Base-by-base conservation (phyloP, 2,888 invertebrate genomes). In the Nipponacmea schrenckii region DNA sequence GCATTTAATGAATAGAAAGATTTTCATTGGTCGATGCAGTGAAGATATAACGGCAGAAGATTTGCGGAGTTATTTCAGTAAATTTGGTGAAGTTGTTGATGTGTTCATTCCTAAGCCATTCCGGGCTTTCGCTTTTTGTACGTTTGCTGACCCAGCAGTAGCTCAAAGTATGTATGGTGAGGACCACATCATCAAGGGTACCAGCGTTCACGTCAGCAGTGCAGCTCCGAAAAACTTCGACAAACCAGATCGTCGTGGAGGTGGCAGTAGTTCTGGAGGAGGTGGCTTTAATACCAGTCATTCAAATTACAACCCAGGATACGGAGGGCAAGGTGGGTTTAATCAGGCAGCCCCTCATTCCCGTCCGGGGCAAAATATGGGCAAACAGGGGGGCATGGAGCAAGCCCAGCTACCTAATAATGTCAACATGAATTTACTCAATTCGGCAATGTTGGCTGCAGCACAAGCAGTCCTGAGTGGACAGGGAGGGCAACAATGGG, bases 61-160 rank as follows among this genome's bases (percentile, higher is more conserved):
- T 89, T 92, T 97, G 73, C 92, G 95, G 81, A 94, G 94, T 82
- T 96, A 96, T 91, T 89, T 89, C 78, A 92, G 93, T 71, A 94
- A 94, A 90, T 96, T 93, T 90, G 96, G 96, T 79, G 96, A 96
- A 91, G 96, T 97, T 67, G 96, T 96, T 64, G 96, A 97, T 91
- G 96, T 97, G 69, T 97, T 96, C 92, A 96, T 97, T 80, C 97
- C 97, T 44, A 94, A 95, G 88, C 97, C 97, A 72, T 97, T 97
- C 90, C 84, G 91, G 62, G 89, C 89, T 24, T 91, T 89, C 80
- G 88, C 89, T n/a, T 97, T 97, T 91, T 96, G 97, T 68, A 97
- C 97, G 68, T 96, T 97, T 90, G 91, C 95, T 85, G 96, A 96
- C 87, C 94, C 96, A 27, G 95, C 95, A 89, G 94, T 96, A 69